phyloP scores from a whole-genome alignment of 2,797 vertebrate species.

The Heterohyrax brucei region DNA sequence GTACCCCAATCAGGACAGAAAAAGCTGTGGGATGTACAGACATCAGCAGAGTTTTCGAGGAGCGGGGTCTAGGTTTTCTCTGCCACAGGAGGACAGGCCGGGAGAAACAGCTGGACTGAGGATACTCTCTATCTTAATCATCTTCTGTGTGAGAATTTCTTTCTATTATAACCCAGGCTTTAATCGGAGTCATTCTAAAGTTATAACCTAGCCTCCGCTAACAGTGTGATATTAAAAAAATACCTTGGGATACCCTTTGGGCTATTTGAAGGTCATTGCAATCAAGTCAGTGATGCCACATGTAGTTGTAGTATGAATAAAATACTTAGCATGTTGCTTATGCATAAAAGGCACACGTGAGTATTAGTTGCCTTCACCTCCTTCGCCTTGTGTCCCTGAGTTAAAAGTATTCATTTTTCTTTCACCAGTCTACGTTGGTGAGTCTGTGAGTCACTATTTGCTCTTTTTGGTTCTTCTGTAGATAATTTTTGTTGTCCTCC shows the following conservation, averaged over 20 bases:
- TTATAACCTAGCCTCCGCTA: neutral
- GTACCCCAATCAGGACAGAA: neutral
- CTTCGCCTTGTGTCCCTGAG: neutral
- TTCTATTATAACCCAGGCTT: neutral
- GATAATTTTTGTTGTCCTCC: neutral
- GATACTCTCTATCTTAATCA: neutral
- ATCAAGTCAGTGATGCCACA: neutral
- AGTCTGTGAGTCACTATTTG: neutral
- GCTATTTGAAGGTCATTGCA: neutral
- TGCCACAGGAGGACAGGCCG: neutral
- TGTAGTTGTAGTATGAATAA: neutral
- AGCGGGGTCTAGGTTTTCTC: neutral
- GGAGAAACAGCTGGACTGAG: neutral
- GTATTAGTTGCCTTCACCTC: neutral
- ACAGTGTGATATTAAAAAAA: neutral
- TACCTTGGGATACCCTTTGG: neutral
- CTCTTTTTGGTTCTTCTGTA: neutral
- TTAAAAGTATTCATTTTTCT: constrained; percentile 7
- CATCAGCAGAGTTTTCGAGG: neutral
- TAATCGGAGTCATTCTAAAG: neutral
- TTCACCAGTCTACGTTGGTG: neutral
- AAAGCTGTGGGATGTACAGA: neutral
- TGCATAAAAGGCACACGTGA: neutral
- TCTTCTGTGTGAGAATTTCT: neutral
- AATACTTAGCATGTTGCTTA: neutral